A percentile compares a stretch with the other conserved stretches of the same genome.
These are phyloP conservation scores for Diplodus puntazzo DNA, from an alignment of 2,797 vertebrate species.

Conservation along the genomic window DNA sequence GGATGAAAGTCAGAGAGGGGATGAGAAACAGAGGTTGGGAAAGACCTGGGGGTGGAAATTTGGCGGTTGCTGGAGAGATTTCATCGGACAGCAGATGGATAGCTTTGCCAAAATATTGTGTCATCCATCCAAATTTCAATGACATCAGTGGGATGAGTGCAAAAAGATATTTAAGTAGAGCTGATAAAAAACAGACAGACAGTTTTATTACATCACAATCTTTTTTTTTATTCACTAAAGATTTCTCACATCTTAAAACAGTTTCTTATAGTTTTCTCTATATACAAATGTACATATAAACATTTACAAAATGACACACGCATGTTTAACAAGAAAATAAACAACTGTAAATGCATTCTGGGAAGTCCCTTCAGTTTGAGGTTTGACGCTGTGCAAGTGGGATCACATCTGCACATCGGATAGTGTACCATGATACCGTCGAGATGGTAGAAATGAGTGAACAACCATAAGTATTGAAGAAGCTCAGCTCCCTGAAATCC, in stretches of 20 bases:
- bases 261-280: conserved; percentile 81
- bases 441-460: conserved; percentile 42
- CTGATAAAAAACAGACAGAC: conserved; percentile 23
- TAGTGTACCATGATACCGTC: conserved; percentile 72
- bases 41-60: conserved; percentile 52
- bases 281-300: conserved; percentile 86
- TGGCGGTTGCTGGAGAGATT: conserved; percentile 46
- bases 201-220: conserved; percentile 49
- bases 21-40: conserved; percentile 53
- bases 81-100: conserved; percentile 30
- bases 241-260: conserved; percentile 82
- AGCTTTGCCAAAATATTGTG: conserved; percentile 57
- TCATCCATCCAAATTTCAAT: conserved; percentile 52
- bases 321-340: conserved; percentile 61
- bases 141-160: conserved; percentile 26
- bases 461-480: conserved; percentile 36
- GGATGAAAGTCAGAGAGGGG: conserved; percentile 71
- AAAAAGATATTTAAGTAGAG: conserved; percentile 12
- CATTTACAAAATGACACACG: conserved; percentile 75
- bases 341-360: conserved; percentile 29
- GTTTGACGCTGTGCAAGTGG: conserved; percentile 47
- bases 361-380: conserved; percentile 64
- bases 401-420: conserved; percentile 52
- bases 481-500: conserved; percentile 55
- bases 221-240: conserved; percentile 73